phyloP scores from a whole-genome alignment of 2,113 vertebrate species.

The Tautogolabrus adspersus region DNA sequence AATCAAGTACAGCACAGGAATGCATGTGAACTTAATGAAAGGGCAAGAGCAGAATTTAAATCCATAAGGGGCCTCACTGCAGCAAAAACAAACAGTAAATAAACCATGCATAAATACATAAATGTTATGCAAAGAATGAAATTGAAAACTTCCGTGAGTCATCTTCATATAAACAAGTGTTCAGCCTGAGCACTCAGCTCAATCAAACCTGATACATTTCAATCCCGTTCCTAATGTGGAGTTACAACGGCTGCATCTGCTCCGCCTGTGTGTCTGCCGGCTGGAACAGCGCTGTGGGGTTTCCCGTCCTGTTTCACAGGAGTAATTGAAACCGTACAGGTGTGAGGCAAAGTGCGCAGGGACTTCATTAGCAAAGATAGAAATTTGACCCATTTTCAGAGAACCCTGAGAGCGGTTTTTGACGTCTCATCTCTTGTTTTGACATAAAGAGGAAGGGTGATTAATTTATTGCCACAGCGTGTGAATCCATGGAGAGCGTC shows the following conservation, averaged over 20 bases:
- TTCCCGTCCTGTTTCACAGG: constrained; percentile 51
- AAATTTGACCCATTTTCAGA: constrained; percentile 72
- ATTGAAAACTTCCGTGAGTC: constrained; percentile 18
- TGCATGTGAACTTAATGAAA: background rate
- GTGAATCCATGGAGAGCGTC: constrained; percentile 34
- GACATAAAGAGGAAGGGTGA: constrained; percentile 50
- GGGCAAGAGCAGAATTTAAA: constrained; percentile 14
- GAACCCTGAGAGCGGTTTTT: background rate
- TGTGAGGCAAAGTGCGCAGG: constrained; percentile 60
- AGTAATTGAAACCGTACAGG: constrained; percentile 76
- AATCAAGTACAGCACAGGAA: constrained; percentile 11
- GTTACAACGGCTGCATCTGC: constrained; percentile 36
- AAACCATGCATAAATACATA: constrained; percentile 62
- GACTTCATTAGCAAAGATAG: constrained; percentile 77
- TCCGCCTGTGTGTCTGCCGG: constrained; percentile 32
- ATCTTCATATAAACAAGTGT: constrained; percentile 50
- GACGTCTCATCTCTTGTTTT: constrained; percentile 43
- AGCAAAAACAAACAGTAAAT: constrained; percentile 36
- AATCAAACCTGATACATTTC: constrained; percentile 16
- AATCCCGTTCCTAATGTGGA: constrained; percentile 12
- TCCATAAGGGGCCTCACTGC: constrained; percentile 2
- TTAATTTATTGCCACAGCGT: constrained; percentile 50
- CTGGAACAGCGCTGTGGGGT: constrained; percentile 46
- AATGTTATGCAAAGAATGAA: constrained; percentile 45
- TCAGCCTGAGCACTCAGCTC: background rate